Evolutionary conservation across 2,113 vertebrate species (phyloP).

Genomic region (Neotoma lepida): DNA sequence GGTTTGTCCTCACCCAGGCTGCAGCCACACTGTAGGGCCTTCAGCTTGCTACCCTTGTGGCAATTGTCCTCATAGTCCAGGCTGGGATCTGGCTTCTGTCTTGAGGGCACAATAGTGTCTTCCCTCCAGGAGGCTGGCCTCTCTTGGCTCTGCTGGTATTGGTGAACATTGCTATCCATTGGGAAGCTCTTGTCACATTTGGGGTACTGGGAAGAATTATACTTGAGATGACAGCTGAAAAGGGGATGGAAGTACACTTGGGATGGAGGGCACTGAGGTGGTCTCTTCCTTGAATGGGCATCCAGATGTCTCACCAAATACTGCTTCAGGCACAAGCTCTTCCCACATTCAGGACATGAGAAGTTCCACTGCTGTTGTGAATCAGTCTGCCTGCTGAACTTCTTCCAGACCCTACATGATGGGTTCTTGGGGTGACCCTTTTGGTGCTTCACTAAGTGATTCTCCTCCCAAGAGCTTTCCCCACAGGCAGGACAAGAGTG

Average conservation of each 20-base stretch:
- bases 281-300: neutral
- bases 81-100: neutral
- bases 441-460: neutral
- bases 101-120: conserved; percentile 53
- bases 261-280: neutral
- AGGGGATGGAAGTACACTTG: neutral
- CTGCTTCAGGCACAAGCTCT: neutral
- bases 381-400: rapidly evolving
- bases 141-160: conserved; percentile 74
- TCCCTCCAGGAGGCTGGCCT: conserved; percentile 82
- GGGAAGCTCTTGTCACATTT: conserved; percentile 84
- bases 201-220: conserved; percentile 72
- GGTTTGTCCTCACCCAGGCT: neutral
- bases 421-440: neutral
- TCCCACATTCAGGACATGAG: neutral
- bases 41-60: rapidly evolving
- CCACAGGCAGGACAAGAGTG: neutral
- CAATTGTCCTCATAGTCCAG: neutral
- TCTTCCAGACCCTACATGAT: neutral
- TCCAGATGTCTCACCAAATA: neutral
- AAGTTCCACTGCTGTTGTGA: rapidly evolving
- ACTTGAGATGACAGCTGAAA: neutral
- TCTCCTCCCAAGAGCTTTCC: conserved; percentile 23
- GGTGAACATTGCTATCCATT: conserved; percentile 74
- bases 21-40: rapidly evolving